A percentile compares a stretch with the other conserved stretches of the same genome.
phyloP scores from a whole-genome alignment of 2,888 invertebrate species.

The Cremastinae sp. region DNA sequence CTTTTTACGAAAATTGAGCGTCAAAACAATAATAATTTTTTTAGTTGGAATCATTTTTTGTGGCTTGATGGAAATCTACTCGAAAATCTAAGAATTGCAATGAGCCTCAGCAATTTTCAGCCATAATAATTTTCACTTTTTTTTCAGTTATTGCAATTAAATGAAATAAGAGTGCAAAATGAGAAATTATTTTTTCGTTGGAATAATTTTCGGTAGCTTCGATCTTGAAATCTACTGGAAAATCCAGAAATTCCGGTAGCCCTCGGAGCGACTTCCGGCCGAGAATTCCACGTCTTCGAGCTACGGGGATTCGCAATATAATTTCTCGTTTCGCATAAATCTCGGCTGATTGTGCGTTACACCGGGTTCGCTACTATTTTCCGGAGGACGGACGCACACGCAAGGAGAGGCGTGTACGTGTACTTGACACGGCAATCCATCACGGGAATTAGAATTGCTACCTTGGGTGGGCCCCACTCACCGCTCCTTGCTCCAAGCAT shows the following conservation, averaged over 20 bases:
- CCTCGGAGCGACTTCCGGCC: conserved; percentile 46
- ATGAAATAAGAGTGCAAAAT: background rate
- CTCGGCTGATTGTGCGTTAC: conserved; percentile 61
- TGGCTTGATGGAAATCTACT: too few relatives aligned
- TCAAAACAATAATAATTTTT: background rate
- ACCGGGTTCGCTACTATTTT: conserved; percentile 46
- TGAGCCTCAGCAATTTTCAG: too few relatives aligned
- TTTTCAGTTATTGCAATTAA: too few relatives aligned
- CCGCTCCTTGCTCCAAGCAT: conserved; percentile 53
- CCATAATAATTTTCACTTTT: too few relatives aligned
- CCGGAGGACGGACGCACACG: conserved; percentile 33
- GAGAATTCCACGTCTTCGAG: conserved; percentile 32
- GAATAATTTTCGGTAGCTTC: background rate
- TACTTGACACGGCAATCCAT: conserved; percentile 55
- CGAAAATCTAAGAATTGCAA: too few relatives aligned
- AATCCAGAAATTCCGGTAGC: conserved; percentile 55
- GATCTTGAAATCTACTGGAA: background rate
- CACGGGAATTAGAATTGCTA: conserved; percentile 60
- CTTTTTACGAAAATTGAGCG: background rate
- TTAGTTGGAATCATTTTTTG: too few relatives aligned
- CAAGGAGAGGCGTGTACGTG: conserved; percentile 24
- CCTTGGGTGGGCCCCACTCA: conserved; percentile 58
- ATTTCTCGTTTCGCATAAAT: conserved; percentile 62
- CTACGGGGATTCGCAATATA: conserved; percentile 26
- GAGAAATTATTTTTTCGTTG: too few relatives aligned